Percentiles rank a stretch among this genome's conserved stretches.
phyloP scores from a whole-genome alignment of 2,888 invertebrate species.

The Erebia palarica region DNA sequence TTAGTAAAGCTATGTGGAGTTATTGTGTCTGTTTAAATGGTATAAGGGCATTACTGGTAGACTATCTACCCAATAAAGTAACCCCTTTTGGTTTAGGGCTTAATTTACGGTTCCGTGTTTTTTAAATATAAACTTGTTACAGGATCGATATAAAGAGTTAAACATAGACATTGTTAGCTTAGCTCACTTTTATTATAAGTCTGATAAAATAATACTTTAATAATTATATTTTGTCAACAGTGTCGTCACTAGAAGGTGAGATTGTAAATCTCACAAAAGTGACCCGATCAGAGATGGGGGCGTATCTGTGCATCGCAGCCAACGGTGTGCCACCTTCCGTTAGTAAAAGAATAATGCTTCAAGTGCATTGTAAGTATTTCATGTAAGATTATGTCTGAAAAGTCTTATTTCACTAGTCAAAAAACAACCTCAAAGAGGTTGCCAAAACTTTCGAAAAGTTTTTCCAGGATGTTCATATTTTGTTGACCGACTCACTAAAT shows the following conservation, averaged over 20 bases:
- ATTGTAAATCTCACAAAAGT: conserved; percentile 91
- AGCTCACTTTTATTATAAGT: too few relatives aligned
- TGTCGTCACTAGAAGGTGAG: conserved; percentile 89
- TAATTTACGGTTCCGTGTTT: too few relatives aligned
- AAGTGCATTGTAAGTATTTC: conserved; percentile 93
- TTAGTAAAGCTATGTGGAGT: background rate
- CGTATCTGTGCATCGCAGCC: conserved; percentile 93
- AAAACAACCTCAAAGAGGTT: too few relatives aligned
- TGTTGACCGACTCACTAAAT: too few relatives aligned
- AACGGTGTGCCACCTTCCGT: conserved; percentile 94
- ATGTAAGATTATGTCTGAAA: background rate
- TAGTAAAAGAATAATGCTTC: conserved; percentile 94
- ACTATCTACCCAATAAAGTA: background rate
- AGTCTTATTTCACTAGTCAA: too few relatives aligned
- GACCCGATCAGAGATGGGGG: conserved; percentile 94
- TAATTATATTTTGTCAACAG: conserved; percentile 60
- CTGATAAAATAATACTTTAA: too few relatives aligned
- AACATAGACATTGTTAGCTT: too few relatives aligned
- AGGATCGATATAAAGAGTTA: background rate
- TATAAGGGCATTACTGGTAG: background rate
- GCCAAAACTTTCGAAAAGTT: too few relatives aligned
- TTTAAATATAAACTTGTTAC: too few relatives aligned
- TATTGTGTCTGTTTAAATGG: conserved; percentile 8
- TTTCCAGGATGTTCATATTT: too few relatives aligned
- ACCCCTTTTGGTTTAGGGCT: background rate